phyloP scores from a whole-genome alignment of 1,140 invertebrate species.

The Drosophila yakuba region DNA sequence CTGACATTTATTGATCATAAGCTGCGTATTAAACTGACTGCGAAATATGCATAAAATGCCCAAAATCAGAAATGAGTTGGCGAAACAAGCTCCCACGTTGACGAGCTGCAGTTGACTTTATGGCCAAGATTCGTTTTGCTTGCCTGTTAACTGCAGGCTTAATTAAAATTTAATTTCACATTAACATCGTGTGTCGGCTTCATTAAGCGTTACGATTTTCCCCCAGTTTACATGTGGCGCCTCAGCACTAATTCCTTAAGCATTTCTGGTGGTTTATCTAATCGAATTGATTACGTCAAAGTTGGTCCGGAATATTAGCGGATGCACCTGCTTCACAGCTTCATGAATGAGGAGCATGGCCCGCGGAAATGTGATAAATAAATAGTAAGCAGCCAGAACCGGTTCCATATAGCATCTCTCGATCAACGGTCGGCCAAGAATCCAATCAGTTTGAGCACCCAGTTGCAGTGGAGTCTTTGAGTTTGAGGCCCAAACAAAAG shows the following conservation, averaged over 20 bases:
- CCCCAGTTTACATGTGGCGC: slow-evolving; percentile 38
- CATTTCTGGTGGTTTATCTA: slow-evolving; percentile 74
- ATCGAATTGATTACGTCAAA: slow-evolving; percentile 78
- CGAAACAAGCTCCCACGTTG: slow-evolving; percentile 71
- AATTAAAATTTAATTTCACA: slow-evolving; percentile 59
- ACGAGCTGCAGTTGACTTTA: slow-evolving; percentile 7
- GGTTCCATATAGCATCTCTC: slow-evolving; percentile 37
- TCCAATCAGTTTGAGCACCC: slow-evolving; percentile 65
- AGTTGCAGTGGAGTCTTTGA: slow-evolving; percentile 3
- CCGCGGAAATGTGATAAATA: slow-evolving; percentile 76
- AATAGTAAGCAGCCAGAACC: slow-evolving; percentile 71
- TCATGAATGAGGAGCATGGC: slow-evolving; percentile 59
- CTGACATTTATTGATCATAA: slow-evolving; percentile 83
- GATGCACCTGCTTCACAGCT: slow-evolving; percentile 50
- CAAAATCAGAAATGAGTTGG: slow-evolving; percentile 55
- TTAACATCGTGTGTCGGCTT: slow-evolving; percentile 51
- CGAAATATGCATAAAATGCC: slow-evolving; percentile 59
- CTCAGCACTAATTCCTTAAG: slow-evolving; percentile 59
- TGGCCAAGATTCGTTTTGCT: slow-evolving; percentile 50
- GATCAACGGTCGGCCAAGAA: slow-evolving; percentile 53
- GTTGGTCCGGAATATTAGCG: slow-evolving; percentile 72
- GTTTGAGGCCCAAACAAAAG: slow-evolving; percentile 52
- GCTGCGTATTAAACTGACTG: slow-evolving; percentile 76
- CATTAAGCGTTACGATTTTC: neutral
- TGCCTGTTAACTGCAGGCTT: slow-evolving; percentile 36